Percentiles rank a stretch among this genome's conserved stretches.
Conservation (phyloP, 2,888 invertebrate genomes). For the Choreutis nemorana region DNA sequence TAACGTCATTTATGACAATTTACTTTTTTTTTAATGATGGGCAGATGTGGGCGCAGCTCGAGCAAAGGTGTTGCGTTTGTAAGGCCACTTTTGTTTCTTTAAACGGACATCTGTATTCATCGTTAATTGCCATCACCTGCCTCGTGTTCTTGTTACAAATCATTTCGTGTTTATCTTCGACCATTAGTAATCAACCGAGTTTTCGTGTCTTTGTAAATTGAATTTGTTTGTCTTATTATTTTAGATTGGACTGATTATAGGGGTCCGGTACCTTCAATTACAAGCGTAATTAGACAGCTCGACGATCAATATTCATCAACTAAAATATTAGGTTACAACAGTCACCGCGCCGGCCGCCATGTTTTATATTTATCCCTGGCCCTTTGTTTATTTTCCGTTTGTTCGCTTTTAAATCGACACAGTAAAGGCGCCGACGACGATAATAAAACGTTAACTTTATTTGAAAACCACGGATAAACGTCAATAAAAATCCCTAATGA, state of each 20-base stretch:
- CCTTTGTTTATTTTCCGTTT: too few species aligned
- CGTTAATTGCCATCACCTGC: slow-evolving; percentile 46
- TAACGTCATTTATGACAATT: slow-evolving; percentile 47
- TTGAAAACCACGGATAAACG: too few species aligned
- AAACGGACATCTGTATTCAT: slow-evolving; percentile 23
- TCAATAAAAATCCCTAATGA: too few species aligned
- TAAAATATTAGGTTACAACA: too few species aligned
- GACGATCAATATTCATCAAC: too few species aligned
- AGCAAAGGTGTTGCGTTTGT: slow-evolving; percentile 17
- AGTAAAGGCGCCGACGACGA: too few species aligned
- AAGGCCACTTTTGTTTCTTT: slow-evolving; percentile 23
- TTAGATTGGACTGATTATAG: slow-evolving; percentile 10
- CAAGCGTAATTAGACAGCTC: too few species aligned
- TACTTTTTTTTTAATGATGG: slow-evolving; percentile 26
- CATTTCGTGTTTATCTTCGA: slow-evolving; percentile 13
- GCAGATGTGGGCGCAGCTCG: slow-evolving; percentile 30
- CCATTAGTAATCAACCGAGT: slow-evolving; percentile 6
- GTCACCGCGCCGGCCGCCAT: too few species aligned
- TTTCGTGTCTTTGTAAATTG: slow-evolving; percentile 7
- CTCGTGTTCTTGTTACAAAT: slow-evolving; percentile 23
- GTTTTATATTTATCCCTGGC: too few species aligned
- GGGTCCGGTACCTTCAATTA: too few species aligned
- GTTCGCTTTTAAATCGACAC: too few species aligned
- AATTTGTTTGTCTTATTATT: slow-evolving; percentile 5
- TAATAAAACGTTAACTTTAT: too few species aligned